Evolutionary conservation across 2,113 vertebrate species (phyloP), one percentile per base, ranked within the genome.

Genomic region (Malurus elegans): DNA sequence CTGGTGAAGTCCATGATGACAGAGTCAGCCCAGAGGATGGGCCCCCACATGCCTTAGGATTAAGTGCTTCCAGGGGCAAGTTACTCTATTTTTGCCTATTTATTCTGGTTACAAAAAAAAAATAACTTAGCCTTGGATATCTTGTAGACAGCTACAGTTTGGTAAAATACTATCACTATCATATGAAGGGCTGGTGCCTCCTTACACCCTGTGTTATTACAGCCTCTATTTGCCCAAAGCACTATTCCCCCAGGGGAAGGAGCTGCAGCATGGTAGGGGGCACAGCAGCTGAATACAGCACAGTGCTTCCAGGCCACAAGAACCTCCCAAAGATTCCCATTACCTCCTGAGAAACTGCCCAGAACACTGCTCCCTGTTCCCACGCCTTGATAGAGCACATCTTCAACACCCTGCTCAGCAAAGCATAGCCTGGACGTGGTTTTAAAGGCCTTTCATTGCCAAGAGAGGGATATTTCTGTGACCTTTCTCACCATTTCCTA

Each of bases 401-500:
- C 90, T 15, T 32, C 87, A 64, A 86, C 79, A 54, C 87, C 32
- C 95, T 23, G 14, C 87, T 94, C 90, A 47, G 71, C 54, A 48
- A 42, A 96, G 69, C 24, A 0, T 4, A 48, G 89, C 71, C 92
- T 84, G 92, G 82, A 90, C 69, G 4, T 62, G 54, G 75, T 64
- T 90, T 73, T 40, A 21, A 32, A 56, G 26, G 44, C 36, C 79
- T 93, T 70, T 23, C 6, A 0, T 40, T 94, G 95, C 92, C 93
- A 96, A 93, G 56, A 4, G 62, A 72, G 61, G 85, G 83, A 86
- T 86, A 67, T 90, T 96, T 83, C 88, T 74, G 42, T 81, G 95
- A 92, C 94, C 94, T 94, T 94, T 96, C 93, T 96, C 94, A 95
- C 75, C 85, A 95, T 95, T 94, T 96, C 93, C 92, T 94, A 88